phyloP scores from a whole-genome alignment of 2,888 invertebrate genomes.

The Hemaris fuciformis region DNA sequence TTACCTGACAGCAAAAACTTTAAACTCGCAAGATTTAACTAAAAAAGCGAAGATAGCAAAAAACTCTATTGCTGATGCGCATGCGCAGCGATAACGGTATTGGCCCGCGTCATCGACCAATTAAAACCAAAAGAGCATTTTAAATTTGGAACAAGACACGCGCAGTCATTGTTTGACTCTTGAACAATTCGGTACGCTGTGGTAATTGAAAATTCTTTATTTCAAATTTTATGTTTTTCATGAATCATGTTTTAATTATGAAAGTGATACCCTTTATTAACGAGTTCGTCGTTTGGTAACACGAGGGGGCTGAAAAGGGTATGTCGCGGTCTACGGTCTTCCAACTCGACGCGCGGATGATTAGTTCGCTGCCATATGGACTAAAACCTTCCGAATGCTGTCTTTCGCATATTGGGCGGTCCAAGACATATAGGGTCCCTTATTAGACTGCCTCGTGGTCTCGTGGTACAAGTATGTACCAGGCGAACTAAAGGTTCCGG shows the following conservation, averaged over 20 bases:
- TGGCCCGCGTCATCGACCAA: conserved; percentile 38
- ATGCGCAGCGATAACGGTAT: conserved; percentile 38
- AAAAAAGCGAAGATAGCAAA: background rate
- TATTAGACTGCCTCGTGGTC: too few species aligned
- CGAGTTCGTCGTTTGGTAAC: too few species aligned
- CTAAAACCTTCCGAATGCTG: too few species aligned
- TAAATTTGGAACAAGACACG: conserved; percentile 22
- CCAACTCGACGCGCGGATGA: too few species aligned
- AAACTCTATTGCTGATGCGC: background rate
- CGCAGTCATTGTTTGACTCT: conserved; percentile 39
- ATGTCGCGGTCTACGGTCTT: too few species aligned
- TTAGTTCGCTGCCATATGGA: too few species aligned
- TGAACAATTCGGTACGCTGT: conserved; percentile 28
- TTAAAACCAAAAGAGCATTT: conserved; percentile 36
- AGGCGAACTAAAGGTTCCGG: too few species aligned
- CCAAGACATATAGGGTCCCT: too few species aligned
- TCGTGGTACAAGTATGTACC: too few species aligned
- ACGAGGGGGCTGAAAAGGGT: too few species aligned
- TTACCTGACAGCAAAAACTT: background rate
- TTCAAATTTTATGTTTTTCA: background rate
- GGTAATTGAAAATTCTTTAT: background rate
- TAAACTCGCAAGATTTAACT: background rate
- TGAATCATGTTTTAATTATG: background rate
- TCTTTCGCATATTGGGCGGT: too few species aligned
- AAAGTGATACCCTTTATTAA: too few species aligned